Conservation (phyloP, 2,888 invertebrate genomes). For the Spisula subtruncata region DNA sequence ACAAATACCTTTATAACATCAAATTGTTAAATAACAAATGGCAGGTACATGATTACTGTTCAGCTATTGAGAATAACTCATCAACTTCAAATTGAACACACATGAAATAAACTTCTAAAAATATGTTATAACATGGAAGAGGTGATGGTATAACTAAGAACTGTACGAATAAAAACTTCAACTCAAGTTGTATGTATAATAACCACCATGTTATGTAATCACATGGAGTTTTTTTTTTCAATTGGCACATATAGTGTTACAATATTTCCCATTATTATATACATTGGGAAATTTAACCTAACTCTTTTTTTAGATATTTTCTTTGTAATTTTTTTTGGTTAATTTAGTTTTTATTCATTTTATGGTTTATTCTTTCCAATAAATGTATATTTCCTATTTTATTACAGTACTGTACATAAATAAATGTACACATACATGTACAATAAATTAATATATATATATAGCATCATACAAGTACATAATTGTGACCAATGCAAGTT, state of each 20-base stretch:
- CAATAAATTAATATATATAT: constrained; percentile 17
- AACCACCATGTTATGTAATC: not conserved
- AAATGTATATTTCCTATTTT: not conserved
- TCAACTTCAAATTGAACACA: constrained; percentile 7
- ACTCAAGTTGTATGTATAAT: not conserved
- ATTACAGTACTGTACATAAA: constrained; percentile 17
- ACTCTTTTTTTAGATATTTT: constrained; percentile 3
- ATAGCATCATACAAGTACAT: constrained; percentile 7
- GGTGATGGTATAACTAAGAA: not conserved
- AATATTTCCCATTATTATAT: constrained; percentile 21
- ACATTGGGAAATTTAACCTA: not conserved
- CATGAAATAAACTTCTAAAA: constrained; percentile 1
- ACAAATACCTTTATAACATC: not conserved
- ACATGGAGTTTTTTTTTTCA: not conserved
- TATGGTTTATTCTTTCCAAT: constrained; percentile 11
- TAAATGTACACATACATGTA: constrained; percentile 15
- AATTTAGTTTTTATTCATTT: not conserved
- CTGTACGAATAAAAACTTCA: not conserved
- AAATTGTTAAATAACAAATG: not conserved
- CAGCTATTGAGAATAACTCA: not conserved
- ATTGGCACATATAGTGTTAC: not conserved
- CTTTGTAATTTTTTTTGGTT: constrained; percentile 18
- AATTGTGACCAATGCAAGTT: not conserved
- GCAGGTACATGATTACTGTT: not conserved
- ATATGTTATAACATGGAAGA: not conserved